These are phyloP conservation scores for Pristionchus pacificus DNA, from an alignment of 1,140 invertebrate genomes.

Conservation along the genomic window DNA sequence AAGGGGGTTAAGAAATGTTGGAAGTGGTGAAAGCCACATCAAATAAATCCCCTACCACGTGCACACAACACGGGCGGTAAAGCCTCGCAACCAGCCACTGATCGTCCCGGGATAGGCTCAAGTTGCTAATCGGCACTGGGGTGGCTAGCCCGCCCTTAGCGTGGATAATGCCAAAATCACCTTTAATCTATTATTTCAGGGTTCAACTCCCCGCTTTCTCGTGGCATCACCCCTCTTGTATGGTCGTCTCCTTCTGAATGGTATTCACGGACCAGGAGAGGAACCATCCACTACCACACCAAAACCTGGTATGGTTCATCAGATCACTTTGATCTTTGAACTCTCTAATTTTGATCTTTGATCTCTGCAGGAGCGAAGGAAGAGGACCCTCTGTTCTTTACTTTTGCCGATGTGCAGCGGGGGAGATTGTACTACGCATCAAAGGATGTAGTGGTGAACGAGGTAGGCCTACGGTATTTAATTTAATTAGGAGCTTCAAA, in stretches of 20 bases:
- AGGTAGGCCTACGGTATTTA: slow-evolving; percentile 11
- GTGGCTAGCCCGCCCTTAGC: too few relatives aligned
- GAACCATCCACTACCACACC: neutral
- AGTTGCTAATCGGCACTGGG: too few relatives aligned
- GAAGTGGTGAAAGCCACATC: too few relatives aligned
- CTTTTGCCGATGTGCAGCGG: slow-evolving; percentile 41
- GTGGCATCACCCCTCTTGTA: slow-evolving; percentile 38
- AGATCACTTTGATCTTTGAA: slow-evolving; percentile 4
- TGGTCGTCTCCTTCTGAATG: slow-evolving; percentile 32
- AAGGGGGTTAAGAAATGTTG: too few relatives aligned
- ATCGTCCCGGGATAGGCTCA: too few relatives aligned
- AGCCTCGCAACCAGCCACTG: too few relatives aligned
- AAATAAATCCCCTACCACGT: too few relatives aligned
- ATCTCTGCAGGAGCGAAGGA: too few relatives aligned
- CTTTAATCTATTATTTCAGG: slow-evolving; percentile 26
- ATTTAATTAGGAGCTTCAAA: too few relatives aligned
- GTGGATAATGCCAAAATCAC: neutral
- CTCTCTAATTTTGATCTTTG: too few relatives aligned
- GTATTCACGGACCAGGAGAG: neutral
- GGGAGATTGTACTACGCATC: slow-evolving; percentile 27
- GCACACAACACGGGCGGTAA: too few relatives aligned
- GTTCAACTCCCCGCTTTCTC: slow-evolving; percentile 48
- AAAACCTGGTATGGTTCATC: neutral
- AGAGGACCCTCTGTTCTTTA: slow-evolving; percentile 50
- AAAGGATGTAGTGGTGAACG: slow-evolving; percentile 7